A percentile compares a stretch with the other conserved stretches of the same genome.
These are phyloP conservation scores for Parazoanthus atlanticus DNA, from an alignment of 92 coral and sea anemone genomes.

Conservation along the genomic window DNA sequence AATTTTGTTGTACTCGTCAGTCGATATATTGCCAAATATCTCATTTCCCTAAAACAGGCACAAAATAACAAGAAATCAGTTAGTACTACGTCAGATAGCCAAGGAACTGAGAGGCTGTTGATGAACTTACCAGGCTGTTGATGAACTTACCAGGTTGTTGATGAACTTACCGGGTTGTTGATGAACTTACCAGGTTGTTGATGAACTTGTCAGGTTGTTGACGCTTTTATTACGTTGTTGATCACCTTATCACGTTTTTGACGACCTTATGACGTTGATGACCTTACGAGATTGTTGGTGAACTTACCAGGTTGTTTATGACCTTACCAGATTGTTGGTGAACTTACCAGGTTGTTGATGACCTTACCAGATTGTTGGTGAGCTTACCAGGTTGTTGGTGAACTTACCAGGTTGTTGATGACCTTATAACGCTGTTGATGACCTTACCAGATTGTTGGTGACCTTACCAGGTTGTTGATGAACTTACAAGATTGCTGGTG, in stretches of 20 bases:
- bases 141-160: not conserved
- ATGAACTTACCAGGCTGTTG: no score
- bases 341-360: not conserved
- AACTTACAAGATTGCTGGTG: not conserved
- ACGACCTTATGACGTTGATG: no score
- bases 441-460: not conserved
- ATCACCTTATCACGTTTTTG: no score
- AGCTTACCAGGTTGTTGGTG: no score
- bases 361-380: no score
- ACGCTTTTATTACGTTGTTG: no score
- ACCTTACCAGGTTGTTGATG: not conserved
- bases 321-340: not conserved
- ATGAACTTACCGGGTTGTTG: not conserved
- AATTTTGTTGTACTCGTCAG: conserved; percentile 85
- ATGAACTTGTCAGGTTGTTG: not conserved
- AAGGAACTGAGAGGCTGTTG: not conserved
- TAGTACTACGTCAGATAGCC: not conserved
- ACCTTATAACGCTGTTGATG: not conserved
- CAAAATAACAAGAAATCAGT: not conserved
- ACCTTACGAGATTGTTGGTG: no score
- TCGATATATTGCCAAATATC: conserved; percentile 78
- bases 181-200: not conserved
- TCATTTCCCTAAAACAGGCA: conserved; percentile 87
- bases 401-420: no score
- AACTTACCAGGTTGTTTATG: no score